phyloP scores from a whole-genome alignment of 1,140 invertebrate species.

The Drosophila elegans region DNA sequence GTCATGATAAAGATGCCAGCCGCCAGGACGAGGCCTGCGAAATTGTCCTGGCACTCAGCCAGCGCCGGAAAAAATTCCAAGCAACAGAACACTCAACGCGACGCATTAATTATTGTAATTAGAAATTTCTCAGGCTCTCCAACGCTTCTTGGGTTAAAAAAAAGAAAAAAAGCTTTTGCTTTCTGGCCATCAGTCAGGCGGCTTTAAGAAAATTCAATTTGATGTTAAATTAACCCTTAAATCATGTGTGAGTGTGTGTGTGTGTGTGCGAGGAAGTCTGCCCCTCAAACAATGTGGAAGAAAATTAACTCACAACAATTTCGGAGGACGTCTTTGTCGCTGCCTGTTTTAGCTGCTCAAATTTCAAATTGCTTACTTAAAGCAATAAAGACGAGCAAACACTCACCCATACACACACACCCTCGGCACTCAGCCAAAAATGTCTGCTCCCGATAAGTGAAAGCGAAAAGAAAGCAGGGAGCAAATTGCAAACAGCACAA shows the following conservation, averaged over 20 bases:
- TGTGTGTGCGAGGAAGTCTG: constrained; percentile 1
- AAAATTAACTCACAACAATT: constrained; percentile 69
- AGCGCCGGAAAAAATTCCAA: constrained; percentile 24
- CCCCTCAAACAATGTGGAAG: constrained; percentile 67
- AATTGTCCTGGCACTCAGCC: constrained; percentile 46
- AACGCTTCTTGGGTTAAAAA: neutral
- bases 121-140: constrained; percentile 63
- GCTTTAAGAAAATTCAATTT: constrained; percentile 57
- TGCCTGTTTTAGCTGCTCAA: constrained; percentile 57
- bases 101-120: constrained; percentile 77
- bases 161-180: constrained; percentile 25
- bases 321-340: constrained; percentile 33
- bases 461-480: constrained; percentile 27
- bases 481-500: constrained; percentile 55
- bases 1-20: constrained; percentile 52
- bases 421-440: constrained; percentile 67
- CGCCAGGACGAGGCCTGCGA: constrained; percentile 24
- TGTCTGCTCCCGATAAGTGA: constrained; percentile 50
- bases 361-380: constrained; percentile 82
- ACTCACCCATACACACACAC: constrained; percentile 19
- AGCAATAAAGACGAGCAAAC: constrained; percentile 68
- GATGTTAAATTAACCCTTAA: constrained; percentile 75
- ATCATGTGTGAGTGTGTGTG: constrained; percentile 34
- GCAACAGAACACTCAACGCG: constrained; percentile 43
- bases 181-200: constrained; percentile 47